These are phyloP conservation scores for Alexandromys fortis DNA, from an alignment of 2,113 vertebrate species.

Conservation along the genomic window DNA sequence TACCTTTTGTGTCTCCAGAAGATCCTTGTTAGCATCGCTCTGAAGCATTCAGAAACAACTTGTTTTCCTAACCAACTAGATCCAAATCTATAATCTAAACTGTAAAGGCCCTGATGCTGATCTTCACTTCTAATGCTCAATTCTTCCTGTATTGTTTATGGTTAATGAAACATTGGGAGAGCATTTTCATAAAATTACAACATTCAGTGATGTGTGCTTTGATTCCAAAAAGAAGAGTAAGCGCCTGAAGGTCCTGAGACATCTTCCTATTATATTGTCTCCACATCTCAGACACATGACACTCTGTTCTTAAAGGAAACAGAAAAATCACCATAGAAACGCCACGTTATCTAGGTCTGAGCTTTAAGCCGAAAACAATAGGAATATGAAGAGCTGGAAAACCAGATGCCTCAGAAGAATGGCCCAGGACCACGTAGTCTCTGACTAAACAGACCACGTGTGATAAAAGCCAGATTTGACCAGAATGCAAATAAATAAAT, in stretches of 20 bases:
- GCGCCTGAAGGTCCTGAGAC: neutral
- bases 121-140: neutral
- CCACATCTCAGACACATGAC: neutral
- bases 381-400: neutral
- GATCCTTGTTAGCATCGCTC: neutral
- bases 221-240: conserved; percentile 4
- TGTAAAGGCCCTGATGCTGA: neutral
- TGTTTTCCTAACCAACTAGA: neutral
- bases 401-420: neutral
- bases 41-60: conserved; percentile 39
- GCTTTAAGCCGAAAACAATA: conserved; percentile 1
- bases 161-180: conserved; percentile 4
- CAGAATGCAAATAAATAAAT: neutral
- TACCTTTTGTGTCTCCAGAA: neutral
- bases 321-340: neutral
- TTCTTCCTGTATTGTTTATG: conserved; percentile 13
- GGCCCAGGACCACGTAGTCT: neutral
- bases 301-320: neutral
- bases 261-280: neutral
- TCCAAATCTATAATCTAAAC: neutral
- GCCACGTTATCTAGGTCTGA: neutral
- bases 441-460: neutral
- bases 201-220: neutral
- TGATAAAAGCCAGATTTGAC: neutral
- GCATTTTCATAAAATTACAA: neutral